Evolutionary conservation across 2,888 invertebrate genomes (phyloP).

Genomic region (Nemapogon koenigi): DNA sequence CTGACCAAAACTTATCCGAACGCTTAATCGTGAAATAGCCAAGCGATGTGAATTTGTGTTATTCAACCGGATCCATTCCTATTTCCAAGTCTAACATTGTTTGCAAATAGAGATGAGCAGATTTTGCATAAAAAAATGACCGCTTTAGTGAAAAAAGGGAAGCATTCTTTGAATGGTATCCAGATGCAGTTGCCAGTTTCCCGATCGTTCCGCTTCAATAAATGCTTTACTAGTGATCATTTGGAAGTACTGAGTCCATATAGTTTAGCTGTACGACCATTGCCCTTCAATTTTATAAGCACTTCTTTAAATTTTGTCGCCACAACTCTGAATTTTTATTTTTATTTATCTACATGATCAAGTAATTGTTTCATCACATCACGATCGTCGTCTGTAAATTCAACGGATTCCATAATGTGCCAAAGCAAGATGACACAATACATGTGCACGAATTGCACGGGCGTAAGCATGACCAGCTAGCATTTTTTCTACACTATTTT

Average conservation of each 20-base stretch:
- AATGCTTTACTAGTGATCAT: conserved; percentile 23
- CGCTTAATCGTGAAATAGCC: conserved; percentile 23
- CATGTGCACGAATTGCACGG: conserved; percentile 20
- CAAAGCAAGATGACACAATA: conserved; percentile 13
- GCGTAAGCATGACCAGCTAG: conserved; percentile 24
- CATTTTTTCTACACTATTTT: conserved; percentile 22
- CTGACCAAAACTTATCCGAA: conserved; percentile 19
- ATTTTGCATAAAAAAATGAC: conserved; percentile 30
- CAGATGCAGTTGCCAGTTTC: conserved; percentile 16
- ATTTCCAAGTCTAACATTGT: conserved; percentile 25
- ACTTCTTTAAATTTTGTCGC: neutral
- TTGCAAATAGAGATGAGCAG: conserved; percentile 29
- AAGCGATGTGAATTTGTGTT: conserved; percentile 15
- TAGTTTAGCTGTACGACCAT: conserved; percentile 13
- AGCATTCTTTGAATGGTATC: conserved; percentile 23
- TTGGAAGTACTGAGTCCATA: conserved; percentile 20
- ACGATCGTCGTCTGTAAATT: neutral
- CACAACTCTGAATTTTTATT: neutral
- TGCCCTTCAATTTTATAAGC: no score
- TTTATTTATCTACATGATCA: neutral
- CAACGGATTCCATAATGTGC: neutral
- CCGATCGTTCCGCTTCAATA: conserved; percentile 22
- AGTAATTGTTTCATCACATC: neutral
- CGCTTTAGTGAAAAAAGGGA: conserved; percentile 29
- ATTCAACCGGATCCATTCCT: conserved; percentile 17